These are phyloP conservation scores for Cheumatopsyche charites DNA, from an alignment of 1,140 invertebrate genomes.

Conservation along the genomic window DNA sequence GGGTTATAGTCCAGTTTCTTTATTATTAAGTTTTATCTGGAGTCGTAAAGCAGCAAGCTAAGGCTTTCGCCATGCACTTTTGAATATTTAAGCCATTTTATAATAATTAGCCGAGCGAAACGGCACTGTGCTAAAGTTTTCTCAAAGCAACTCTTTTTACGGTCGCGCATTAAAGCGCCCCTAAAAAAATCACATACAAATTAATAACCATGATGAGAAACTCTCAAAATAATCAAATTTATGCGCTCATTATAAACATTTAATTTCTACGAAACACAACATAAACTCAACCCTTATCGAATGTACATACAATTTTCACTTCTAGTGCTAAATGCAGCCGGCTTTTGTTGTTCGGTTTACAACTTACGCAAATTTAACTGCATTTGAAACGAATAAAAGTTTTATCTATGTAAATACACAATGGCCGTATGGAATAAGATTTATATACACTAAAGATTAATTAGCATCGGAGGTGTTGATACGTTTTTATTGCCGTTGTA, in stretches of 20 bases:
- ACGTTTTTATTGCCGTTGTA: slow-evolving; percentile 8
- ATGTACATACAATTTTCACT: no score
- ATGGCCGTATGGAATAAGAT: neutral
- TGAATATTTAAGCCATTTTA: slow-evolving; percentile 38
- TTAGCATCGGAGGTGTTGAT: slow-evolving; percentile 5
- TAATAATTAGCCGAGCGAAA: slow-evolving; percentile 36
- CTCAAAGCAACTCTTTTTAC: slow-evolving; percentile 31
- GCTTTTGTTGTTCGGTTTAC: no score
- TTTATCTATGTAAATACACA: no score
- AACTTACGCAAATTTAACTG: no score
- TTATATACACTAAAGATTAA: slow-evolving; percentile 9
- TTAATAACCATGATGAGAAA: slow-evolving; percentile 21
- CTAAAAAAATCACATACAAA: slow-evolving; percentile 24
- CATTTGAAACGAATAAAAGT: no score
- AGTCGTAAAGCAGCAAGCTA: slow-evolving; percentile 23
- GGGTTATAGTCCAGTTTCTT: slow-evolving; percentile 20
- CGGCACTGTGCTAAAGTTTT: slow-evolving; percentile 27
- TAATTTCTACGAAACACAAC: no score
- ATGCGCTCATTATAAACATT: no score
- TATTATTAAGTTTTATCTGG: slow-evolving; percentile 40
- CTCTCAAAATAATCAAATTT: no score
- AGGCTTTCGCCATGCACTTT: slow-evolving; percentile 21
- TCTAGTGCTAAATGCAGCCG: no score
- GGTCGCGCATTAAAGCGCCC: slow-evolving; percentile 19
- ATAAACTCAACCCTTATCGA: no score